phyloP scores from a whole-genome alignment of 2,113 vertebrate genomes.

The Paramisgurnus dabryanus region DNA sequence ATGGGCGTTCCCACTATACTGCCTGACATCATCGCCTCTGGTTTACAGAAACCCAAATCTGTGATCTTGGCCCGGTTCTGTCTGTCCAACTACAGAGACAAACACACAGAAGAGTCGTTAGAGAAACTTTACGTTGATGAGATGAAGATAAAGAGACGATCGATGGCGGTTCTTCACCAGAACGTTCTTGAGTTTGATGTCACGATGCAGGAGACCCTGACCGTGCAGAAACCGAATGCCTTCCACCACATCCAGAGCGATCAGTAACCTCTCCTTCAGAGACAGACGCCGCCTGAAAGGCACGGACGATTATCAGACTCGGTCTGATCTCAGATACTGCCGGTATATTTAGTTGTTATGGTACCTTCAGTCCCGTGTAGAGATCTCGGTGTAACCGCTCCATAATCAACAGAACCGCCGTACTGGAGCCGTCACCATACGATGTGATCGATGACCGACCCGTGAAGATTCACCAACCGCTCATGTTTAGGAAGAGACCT shows the following conservation, averaged over 20 bases:
- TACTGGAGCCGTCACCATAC: conserved; percentile 90
- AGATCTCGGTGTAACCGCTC: conserved; percentile 94
- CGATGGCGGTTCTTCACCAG: conserved; percentile 77
- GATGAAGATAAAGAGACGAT: not conserved
- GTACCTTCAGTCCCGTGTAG: conserved; percentile 93
- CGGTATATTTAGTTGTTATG: not conserved
- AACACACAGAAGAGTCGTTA: not conserved
- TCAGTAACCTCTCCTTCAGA: conserved; percentile 85
- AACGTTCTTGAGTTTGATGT: conserved; percentile 98
- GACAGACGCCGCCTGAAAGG: conserved; percentile 82
- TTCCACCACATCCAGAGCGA: conserved; percentile 95
- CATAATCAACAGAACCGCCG: conserved; percentile 95
- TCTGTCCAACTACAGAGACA: conserved; percentile 84
- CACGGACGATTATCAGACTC: not conserved
- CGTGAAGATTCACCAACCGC: conserved; percentile 91
- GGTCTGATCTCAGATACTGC: not conserved
- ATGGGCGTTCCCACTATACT: conserved; percentile 98
- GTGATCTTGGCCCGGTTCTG: conserved; percentile 97
- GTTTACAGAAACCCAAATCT: conserved; percentile 97
- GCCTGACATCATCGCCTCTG: conserved; percentile 99
- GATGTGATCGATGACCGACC: conserved; percentile 95
- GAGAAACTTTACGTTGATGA: not conserved
- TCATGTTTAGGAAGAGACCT: conserved; percentile 93
- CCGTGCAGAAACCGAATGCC: conserved; percentile 95
- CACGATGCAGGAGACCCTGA: conserved; percentile 93